phyloP scores from a whole-genome alignment of 2,888 invertebrate genomes.

The Chloromyia formosa region DNA sequence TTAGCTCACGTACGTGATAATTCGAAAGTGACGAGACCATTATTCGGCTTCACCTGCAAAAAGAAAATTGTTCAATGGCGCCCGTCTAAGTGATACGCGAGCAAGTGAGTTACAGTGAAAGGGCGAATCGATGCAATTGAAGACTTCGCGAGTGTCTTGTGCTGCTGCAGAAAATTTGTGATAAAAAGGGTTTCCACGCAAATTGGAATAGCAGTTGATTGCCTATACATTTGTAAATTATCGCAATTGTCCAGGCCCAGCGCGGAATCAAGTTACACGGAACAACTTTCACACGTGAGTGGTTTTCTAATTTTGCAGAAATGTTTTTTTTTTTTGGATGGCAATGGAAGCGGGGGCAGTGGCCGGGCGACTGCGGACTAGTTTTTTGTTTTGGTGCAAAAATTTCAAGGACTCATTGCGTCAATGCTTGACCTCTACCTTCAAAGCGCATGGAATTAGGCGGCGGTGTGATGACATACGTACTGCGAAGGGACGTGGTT shows the following conservation, averaged over 20 bases:
- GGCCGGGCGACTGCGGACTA: not conserved
- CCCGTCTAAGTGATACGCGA: not conserved
- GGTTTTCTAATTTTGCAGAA: not conserved
- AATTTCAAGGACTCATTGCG: constrained; percentile 32
- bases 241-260: too few relatives aligned
- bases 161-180: not conserved
- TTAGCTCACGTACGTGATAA: constrained; percentile 1
- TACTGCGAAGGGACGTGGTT: too few relatives aligned
- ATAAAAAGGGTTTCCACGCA: too few relatives aligned
- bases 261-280: too few relatives aligned
- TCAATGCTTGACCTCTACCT: constrained; percentile 41
- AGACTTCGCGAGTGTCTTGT: not conserved
- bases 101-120: not conserved
- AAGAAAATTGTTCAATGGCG: not conserved
- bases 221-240: too few relatives aligned
- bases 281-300: constrained; percentile 3
- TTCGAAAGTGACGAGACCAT: constrained; percentile 30
- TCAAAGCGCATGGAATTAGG: not conserved
- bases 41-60: not conserved
- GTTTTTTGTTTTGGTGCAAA: not conserved
- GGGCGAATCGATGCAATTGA: not conserved
- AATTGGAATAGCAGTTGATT: too few relatives aligned
- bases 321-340: not conserved
- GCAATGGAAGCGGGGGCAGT: not conserved
- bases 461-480: not conserved